Conservation (phyloP, 1,140 invertebrate genomes). For the Oncopodura yosiiana region DNA sequence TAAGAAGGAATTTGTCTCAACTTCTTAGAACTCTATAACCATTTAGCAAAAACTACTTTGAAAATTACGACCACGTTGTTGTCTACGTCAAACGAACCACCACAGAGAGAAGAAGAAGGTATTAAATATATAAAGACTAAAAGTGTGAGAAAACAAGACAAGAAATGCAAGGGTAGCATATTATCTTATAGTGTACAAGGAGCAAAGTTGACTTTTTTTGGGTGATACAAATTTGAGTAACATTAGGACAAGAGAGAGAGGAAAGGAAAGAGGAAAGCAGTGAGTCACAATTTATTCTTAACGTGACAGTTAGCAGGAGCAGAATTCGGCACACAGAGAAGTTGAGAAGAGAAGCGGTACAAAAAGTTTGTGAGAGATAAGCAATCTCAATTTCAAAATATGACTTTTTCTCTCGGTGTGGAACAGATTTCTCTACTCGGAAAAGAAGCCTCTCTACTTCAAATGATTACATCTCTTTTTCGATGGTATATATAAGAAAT, state of each 20-base stretch:
- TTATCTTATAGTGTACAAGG: no score
- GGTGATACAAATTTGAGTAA: no score
- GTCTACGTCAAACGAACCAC: no score
- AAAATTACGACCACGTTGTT: no score
- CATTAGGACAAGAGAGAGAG: neutral
- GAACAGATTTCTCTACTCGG: conserved; percentile 36
- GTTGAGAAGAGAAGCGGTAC: conserved; percentile 3
- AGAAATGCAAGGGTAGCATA: no score
- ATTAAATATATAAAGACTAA: no score
- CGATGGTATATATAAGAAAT: neutral
- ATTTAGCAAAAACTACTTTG: no score
- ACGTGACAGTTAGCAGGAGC: conserved; percentile 36
- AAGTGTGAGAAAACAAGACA: no score
- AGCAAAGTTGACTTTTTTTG: no score
- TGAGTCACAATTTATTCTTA: conserved; percentile 35
- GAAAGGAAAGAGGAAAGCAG: conserved; percentile 2
- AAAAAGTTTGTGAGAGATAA: conserved; percentile 34
- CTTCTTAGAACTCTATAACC: no score
- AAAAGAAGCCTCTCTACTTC: conserved; percentile 18
- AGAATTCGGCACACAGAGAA: neutral
- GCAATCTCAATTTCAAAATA: conserved; percentile 36
- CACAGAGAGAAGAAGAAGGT: no score
- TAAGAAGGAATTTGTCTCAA: no score
- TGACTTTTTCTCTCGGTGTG: conserved; percentile 24
- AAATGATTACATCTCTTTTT: conserved; percentile 36